These are phyloP conservation scores for Palloptera scutellata DNA, from an alignment of 2,888 invertebrate genomes.

Conservation along the genomic window DNA sequence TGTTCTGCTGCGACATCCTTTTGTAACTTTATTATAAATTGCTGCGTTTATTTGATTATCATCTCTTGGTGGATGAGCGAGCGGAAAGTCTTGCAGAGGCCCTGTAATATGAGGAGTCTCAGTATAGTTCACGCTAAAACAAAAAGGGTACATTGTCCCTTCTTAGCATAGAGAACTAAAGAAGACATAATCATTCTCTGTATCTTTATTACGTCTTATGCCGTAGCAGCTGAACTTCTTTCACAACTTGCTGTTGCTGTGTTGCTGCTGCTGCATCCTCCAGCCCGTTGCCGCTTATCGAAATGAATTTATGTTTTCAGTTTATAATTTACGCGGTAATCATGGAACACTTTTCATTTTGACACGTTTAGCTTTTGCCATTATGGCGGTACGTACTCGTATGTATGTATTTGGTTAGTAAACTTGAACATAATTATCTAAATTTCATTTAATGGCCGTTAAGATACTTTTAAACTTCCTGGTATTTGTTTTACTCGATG, in stretches of 20 bases:
- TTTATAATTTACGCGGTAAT: conserved; percentile 53
- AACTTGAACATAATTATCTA: conserved; percentile 31
- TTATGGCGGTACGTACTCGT: conserved; percentile 21
- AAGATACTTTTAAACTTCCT: conserved; percentile 9
- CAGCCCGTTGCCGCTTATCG: conserved; percentile 27
- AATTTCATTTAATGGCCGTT: conserved; percentile 33
- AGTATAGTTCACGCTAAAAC: neutral
- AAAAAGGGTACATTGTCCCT: neutral
- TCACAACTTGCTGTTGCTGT: neutral
- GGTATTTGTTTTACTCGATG: no score
- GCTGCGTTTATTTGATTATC: conserved; percentile 55
- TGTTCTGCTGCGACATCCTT: neutral
- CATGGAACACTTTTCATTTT: conserved; percentile 60
- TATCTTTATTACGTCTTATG: neutral
- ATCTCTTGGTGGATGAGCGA: neutral
- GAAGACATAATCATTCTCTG: neutral
- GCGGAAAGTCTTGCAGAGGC: neutral
- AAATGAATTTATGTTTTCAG: conserved; percentile 48
- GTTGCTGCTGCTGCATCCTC: conserved; percentile 17
- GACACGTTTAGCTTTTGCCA: conserved; percentile 22
- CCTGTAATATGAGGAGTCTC: neutral
- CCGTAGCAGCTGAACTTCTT: neutral
- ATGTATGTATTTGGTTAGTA: no score
- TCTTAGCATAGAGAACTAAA: neutral
- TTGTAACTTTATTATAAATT: conserved; percentile 55